Percentiles rank a stretch among this genome's conserved stretches.
Conservation (phyloP, 2,888 invertebrate genomes). For the Campaea margaritaria region DNA sequence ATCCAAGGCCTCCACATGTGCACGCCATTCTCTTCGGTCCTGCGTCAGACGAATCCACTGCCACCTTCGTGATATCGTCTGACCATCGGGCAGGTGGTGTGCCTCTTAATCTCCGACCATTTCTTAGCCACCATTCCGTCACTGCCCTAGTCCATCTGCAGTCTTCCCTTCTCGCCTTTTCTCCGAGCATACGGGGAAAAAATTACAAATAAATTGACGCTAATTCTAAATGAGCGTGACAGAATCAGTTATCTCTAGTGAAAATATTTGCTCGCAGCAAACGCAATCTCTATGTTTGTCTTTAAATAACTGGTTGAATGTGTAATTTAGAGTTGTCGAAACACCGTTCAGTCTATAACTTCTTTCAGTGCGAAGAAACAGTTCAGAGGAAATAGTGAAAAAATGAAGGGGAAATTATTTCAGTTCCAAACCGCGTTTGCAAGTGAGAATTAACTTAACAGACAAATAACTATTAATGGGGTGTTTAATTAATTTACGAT, state of each 20-base stretch:
- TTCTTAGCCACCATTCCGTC: no score
- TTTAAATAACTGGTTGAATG: slow-evolving; percentile 16
- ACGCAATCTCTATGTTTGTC: slow-evolving; percentile 31
- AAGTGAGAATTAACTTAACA: slow-evolving; percentile 35
- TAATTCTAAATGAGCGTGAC: slow-evolving; percentile 11
- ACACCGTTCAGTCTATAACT: slow-evolving; percentile 19
- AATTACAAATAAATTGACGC: not conserved
- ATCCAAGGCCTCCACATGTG: no score
- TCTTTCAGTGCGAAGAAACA: slow-evolving; percentile 6
- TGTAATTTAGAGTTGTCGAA: slow-evolving; percentile 35
- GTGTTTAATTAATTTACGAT: no score
- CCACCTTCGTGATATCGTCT: no score
- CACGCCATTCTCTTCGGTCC: no score
- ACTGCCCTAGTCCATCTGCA: no score
- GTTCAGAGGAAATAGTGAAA: slow-evolving; percentile 1
- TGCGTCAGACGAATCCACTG: no score
- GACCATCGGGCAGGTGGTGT: no score
- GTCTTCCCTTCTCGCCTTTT: no score
- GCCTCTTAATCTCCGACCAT: no score
- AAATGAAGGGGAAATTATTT: slow-evolving; percentile 44
- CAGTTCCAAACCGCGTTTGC: slow-evolving; percentile 45
- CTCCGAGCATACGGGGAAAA: not conserved
- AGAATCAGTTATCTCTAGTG: slow-evolving; percentile 26
- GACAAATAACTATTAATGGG: no score
- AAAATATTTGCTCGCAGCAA: slow-evolving; percentile 32